phyloP scores from a whole-genome alignment of 2,888 invertebrate genomes.

The Scrobipalpa atriplicella region DNA sequence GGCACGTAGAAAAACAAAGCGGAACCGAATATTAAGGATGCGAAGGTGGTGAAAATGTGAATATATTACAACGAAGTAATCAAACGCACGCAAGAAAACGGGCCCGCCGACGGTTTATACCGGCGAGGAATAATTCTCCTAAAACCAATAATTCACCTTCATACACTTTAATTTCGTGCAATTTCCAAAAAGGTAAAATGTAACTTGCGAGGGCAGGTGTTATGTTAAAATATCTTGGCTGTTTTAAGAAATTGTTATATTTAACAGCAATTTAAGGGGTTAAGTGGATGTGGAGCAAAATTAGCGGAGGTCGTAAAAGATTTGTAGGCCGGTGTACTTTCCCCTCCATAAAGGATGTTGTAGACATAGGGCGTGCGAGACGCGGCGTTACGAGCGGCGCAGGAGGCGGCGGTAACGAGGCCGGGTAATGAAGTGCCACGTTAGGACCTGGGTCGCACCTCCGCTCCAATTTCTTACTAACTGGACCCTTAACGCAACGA shows the following conservation, averaged over 20 bases:
- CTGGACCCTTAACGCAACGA: constrained; percentile 65
- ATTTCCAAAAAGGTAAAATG: constrained; percentile 58
- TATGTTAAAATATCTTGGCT: constrained; percentile 21
- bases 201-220: constrained; percentile 31
- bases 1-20: constrained; percentile 52
- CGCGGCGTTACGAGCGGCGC: constrained; percentile 34
- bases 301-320: constrained; percentile 30
- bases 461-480: constrained; percentile 67
- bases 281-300: constrained; percentile 25
- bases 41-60: constrained; percentile 79
- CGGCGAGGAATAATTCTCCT: constrained; percentile 65
- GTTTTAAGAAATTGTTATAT: constrained; percentile 33
- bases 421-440: constrained; percentile 71
- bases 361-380: constrained; percentile 39
- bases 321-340: constrained; percentile 32
- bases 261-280: constrained; percentile 29
- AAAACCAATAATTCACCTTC: constrained; percentile 77
- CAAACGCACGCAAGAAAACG: constrained; percentile 77
- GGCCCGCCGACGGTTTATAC: constrained; percentile 52
- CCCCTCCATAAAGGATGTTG: constrained; percentile 42
- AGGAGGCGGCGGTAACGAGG: constrained; percentile 61
- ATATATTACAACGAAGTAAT: constrained; percentile 77
- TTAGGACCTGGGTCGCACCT: constrained; percentile 64
- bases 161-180: constrained; percentile 72
- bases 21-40: constrained; percentile 72